Evolutionary conservation across 2,797 vertebrate species (phyloP).

Genomic region (Crotalus adamanteus): DNA sequence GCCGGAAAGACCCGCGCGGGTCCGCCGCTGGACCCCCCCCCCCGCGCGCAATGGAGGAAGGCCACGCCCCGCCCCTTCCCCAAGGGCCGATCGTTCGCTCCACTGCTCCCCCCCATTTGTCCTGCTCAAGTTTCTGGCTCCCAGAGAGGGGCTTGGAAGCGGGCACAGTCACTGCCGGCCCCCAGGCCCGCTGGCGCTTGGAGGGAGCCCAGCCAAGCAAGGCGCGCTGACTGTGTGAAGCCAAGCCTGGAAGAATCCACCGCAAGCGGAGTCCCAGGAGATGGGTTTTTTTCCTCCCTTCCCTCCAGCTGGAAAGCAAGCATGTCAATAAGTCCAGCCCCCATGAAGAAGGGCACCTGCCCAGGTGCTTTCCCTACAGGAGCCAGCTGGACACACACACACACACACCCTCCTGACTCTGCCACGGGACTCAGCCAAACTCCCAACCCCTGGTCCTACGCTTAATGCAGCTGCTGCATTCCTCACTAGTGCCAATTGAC

Average conservation of each 20-base stretch:
- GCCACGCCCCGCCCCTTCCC: not conserved
- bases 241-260: not conserved
- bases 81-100: not conserved
- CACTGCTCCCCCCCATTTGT: not conserved
- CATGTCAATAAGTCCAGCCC: not conserved
- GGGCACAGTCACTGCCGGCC: not conserved
- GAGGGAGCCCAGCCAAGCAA: not conserved
- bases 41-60: not conserved
- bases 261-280: not conserved
- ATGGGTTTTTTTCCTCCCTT: not conserved
- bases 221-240: not conserved
- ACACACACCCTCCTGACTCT: not conserved
- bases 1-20: too few species aligned
- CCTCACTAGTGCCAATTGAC: not conserved
- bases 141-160: not conserved
- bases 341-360: not conserved
- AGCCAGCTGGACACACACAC: not conserved
- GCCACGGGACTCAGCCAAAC: not conserved
- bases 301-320: not conserved
- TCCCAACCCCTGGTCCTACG: fast-evolving
- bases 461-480: not conserved
- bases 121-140: not conserved
- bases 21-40: not conserved
- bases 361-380: not conserved
- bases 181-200: not conserved